Evolutionary conservation across 2,113 vertebrate genomes (phyloP), one percentile per base, ranked within the genome.

Genomic region (Xiphorhynchus elegans): DNA sequence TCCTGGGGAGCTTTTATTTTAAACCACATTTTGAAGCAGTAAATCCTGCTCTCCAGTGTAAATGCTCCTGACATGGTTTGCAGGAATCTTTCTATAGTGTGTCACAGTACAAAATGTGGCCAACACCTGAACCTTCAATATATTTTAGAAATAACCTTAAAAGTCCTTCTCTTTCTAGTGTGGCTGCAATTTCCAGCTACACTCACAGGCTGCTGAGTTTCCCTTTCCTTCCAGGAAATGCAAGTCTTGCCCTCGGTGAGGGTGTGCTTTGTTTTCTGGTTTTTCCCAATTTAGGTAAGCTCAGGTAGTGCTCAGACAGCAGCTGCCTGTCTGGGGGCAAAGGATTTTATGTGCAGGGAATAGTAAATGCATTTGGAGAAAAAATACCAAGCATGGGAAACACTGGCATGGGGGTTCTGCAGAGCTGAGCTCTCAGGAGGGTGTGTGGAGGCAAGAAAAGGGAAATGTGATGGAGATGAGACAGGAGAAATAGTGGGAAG

Each of bases 201-300:
- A 21, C 11, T 46, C 62, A n/a, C 44, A 60, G 62, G 68, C 40
- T 84, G 56, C 10, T 76, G 73, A 52, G 40, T 52, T 77, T 26
- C 33, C 56, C 35, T 35, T 80, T 84, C 23, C 28, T 40, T 46
- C 37, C 17, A 47, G 68, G 29, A 28, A 31, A 23, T 9, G 40
- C 14, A 37, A 21, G 33, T 9, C 24, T 9, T 70, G 25, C 7
- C 13, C 46, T 75, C 14, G 17, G 19, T 0, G 0, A 20, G 4
- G 7, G 6, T 4, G 6, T 44, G 40, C 21, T 37, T 28, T 37
- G 7, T 12, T 19, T 33, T 49, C 5, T 37, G 50, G 0, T 28
- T 46, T 60, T 49, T 9, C 13, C 39, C 26, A 24, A 3, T 42
- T 70, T 55, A 39, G 16, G 16, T 47, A 50, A 58, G 44, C 37